Conservation (phyloP, 2,797 vertebrate species). For the Poliocrania exsul region DNA sequence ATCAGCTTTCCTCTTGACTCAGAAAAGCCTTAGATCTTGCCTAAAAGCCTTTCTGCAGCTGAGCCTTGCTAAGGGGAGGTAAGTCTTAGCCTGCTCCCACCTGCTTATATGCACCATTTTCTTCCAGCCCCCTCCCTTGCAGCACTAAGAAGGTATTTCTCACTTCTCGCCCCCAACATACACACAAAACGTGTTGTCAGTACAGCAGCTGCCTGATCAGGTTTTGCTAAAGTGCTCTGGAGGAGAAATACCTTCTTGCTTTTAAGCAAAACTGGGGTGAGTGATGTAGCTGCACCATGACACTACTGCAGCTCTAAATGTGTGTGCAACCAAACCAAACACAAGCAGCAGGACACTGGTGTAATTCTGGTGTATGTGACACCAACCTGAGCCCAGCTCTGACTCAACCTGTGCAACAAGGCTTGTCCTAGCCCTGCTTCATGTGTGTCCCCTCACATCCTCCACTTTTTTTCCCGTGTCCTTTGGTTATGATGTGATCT, state of each 20-base stretch:
- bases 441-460: neutral
- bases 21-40: conserved; percentile 30
- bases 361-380: neutral
- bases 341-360: neutral
- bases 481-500: fast-evolving
- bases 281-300: neutral
- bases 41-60: conserved; percentile 30
- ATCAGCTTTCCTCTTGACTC: conserved; percentile 12
- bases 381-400: neutral
- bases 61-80: neutral
- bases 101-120: neutral
- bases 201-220: neutral
- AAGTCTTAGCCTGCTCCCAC: neutral
- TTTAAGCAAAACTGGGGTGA: neutral
- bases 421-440: fast-evolving
- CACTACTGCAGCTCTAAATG: neutral
- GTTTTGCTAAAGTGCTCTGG: neutral
- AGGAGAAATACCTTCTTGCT: neutral
- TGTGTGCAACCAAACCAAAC: neutral
- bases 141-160: neutral
- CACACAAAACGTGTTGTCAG: fast-evolving
- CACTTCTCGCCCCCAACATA: neutral
- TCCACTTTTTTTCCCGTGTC: neutral
- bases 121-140: neutral
- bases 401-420: neutral